Conservation (phyloP, 2,113 vertebrate genomes). For the Phalacrocorax aristotelis region DNA sequence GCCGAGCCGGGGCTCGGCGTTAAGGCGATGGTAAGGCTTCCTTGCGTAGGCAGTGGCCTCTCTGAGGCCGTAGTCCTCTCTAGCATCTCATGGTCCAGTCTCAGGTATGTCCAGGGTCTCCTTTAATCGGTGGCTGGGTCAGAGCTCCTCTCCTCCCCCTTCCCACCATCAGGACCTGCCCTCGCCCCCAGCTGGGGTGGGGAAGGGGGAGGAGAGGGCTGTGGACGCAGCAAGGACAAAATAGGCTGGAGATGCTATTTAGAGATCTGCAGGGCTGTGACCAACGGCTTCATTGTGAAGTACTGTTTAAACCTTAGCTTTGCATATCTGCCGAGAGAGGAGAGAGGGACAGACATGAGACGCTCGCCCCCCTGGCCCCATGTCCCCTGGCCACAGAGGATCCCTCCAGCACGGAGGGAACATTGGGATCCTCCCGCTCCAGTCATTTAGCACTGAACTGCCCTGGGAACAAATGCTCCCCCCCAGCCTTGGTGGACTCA, state of each 20-base stretch:
- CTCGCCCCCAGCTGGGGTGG: not conserved
- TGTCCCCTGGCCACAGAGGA: not conserved
- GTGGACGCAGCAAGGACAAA: not conserved
- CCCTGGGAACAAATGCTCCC: rapidly evolving
- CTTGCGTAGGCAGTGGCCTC: not conserved
- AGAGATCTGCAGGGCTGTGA: constrained; percentile 84
- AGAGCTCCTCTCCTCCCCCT: not conserved
- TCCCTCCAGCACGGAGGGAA: not conserved
- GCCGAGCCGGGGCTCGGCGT: not conserved
- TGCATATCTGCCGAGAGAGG: constrained; percentile 81
- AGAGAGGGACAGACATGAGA: not conserved
- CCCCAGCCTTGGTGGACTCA: constrained; percentile 42
- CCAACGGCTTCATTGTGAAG: constrained; percentile 92
- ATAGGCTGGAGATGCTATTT: constrained; percentile 73
- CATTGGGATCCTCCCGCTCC: not conserved
- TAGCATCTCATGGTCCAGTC: not conserved
- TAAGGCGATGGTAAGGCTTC: constrained; percentile 21
- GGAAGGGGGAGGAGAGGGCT: constrained; percentile 5
- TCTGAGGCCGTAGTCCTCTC: constrained; percentile 3
- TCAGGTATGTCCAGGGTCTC: not conserved
- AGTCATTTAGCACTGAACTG: rapidly evolving
- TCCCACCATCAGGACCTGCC: not conserved
- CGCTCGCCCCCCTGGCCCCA: rapidly evolving
- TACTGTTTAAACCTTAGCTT: constrained; percentile 93
- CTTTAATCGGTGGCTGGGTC: not conserved